Percentiles rank a stretch among this genome's conserved stretches.
These are phyloP conservation scores for Ichneumon xanthorius DNA, from an alignment of 2,888 invertebrate species.

Conservation along the genomic window DNA sequence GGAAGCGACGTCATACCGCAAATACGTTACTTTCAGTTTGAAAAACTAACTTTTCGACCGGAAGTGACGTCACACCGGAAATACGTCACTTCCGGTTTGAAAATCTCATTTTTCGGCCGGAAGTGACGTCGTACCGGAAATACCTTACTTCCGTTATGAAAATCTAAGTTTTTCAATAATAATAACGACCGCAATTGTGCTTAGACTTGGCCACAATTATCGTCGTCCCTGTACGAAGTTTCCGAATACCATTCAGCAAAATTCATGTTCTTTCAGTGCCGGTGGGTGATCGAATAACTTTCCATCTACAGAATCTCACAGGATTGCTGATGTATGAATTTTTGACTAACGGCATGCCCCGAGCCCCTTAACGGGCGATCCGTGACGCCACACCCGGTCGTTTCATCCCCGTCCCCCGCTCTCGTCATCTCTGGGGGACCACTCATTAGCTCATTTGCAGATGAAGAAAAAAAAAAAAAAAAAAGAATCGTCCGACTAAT, in stretches of 20 bases:
- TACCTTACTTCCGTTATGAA: too few relatives aligned
- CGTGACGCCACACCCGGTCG: neutral
- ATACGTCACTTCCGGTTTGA: too few relatives aligned
- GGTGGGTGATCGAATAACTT: neutral
- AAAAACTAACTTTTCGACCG: too few relatives aligned
- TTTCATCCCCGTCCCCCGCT: neutral
- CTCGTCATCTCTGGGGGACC: constrained; percentile 9
- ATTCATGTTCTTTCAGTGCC: too few relatives aligned
- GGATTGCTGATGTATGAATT: neutral
- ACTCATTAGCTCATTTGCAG: constrained; percentile 42
- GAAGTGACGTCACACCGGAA: too few relatives aligned
- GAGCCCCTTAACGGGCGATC: neutral
- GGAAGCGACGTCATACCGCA: too few relatives aligned
- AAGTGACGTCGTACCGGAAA: too few relatives aligned
- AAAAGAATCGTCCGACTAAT: constrained; percentile 1
- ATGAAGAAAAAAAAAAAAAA: constrained; percentile 1
- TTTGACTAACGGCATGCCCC: neutral
- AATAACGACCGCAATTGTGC: too few relatives aligned
- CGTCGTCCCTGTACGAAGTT: neutral
- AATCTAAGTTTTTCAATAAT: too few relatives aligned
- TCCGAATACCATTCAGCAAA: neutral
- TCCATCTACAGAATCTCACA: neutral
- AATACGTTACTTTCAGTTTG: too few relatives aligned
- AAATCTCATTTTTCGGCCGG: too few relatives aligned
- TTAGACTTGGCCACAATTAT: too few relatives aligned